Conservation (phyloP, 1,140 invertebrate genomes). For the Heliconius nattereri region DNA sequence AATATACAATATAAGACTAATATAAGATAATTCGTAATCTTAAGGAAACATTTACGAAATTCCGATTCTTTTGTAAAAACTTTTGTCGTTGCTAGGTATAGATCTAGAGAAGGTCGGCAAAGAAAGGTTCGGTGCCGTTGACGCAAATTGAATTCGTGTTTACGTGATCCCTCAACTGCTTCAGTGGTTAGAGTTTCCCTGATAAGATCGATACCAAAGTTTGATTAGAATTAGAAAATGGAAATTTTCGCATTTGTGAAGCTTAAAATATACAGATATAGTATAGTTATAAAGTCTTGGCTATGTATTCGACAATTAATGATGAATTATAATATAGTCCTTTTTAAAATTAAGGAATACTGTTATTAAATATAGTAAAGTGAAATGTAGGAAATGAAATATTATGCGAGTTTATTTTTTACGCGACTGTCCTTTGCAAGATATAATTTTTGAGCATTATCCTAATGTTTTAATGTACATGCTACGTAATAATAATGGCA, state of each 20-base stretch:
- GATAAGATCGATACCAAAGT: constrained; percentile 22
- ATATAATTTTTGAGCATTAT: background rate
- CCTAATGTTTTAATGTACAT: background rate
- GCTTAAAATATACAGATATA: background rate
- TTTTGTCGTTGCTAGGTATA: background rate
- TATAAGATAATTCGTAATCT: too few species aligned
- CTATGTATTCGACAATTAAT: too few species aligned
- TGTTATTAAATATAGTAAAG: background rate
- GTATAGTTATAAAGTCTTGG: too few species aligned
- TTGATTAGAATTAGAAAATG: constrained; percentile 13
- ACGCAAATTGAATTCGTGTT: constrained; percentile 37
- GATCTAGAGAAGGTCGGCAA: constrained; percentile 4
- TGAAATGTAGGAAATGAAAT: background rate
- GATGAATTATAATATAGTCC: background rate
- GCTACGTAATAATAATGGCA: background rate
- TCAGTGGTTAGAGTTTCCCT: background rate
- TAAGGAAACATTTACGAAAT: background rate
- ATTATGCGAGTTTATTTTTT: background rate
- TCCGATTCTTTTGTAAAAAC: background rate
- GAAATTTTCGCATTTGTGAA: background rate
- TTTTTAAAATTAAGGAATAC: background rate
- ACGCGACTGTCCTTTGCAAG: background rate
- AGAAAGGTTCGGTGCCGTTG: constrained; percentile 20
- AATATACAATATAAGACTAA: too few species aligned
- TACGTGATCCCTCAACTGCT: constrained; percentile 27